phyloP scores from a whole-genome alignment of 1,140 invertebrate genomes.

The Agraylea sexmaculata region DNA sequence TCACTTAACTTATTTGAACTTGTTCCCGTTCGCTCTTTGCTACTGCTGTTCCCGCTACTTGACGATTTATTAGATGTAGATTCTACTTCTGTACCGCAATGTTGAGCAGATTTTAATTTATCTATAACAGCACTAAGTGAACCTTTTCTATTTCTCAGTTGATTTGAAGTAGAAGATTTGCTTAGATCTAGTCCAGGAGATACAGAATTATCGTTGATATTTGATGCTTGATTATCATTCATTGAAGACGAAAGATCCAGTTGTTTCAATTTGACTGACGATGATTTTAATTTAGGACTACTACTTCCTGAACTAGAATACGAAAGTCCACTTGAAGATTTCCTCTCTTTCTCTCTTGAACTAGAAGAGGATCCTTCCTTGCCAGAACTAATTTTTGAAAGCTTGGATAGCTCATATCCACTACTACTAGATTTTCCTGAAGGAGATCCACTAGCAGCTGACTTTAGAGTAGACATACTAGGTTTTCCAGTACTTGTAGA shows the following conservation, averaged over 20 bases:
- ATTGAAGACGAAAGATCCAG: slow-evolving; percentile 44
- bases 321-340: slow-evolving; percentile 42
- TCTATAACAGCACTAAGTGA: slow-evolving; percentile 77
- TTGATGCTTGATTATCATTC: slow-evolving; percentile 24
- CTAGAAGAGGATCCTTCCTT: slow-evolving; percentile 41
- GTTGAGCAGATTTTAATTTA: slow-evolving; percentile 66
- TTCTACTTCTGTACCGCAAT: slow-evolving; percentile 42
- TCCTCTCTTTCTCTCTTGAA: slow-evolving; percentile 51
- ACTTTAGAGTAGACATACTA: slow-evolving; percentile 78
- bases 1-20: slow-evolving; percentile 38
- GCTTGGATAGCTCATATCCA: slow-evolving; percentile 33
- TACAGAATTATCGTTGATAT: slow-evolving; percentile 37
- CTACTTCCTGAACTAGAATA: slow-evolving; percentile 35
- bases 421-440: slow-evolving; percentile 36
- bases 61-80: slow-evolving; percentile 24
- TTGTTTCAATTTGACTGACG: slow-evolving; percentile 54
- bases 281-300: slow-evolving; percentile 57
- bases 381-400: slow-evolving; percentile 31
- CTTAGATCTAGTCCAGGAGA: slow-evolving; percentile 46
- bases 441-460: slow-evolving; percentile 50
- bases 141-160: slow-evolving; percentile 57
- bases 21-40: slow-evolving; percentile 24
- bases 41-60: slow-evolving; percentile 27
- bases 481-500: slow-evolving; percentile 67
- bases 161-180: slow-evolving; percentile 41